Evolutionary conservation across 1,140 invertebrate species (phyloP).

Genomic region (Bombus affinis): DNA sequence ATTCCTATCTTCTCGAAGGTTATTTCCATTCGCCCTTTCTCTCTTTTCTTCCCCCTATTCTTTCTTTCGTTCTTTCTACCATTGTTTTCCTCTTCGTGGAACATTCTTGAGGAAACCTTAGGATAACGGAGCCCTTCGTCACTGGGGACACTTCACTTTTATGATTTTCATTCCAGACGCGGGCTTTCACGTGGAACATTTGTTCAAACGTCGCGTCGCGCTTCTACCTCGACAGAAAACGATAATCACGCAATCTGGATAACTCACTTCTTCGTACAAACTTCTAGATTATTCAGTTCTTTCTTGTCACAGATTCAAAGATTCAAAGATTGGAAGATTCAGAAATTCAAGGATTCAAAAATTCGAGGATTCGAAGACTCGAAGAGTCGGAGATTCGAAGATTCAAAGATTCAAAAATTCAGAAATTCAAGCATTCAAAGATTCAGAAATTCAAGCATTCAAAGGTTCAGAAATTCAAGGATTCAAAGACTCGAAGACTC

Average conservation of each 20-base stretch:
- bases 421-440: fast-evolving
- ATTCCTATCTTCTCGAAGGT: constrained; percentile 3
- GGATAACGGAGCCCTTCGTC: neutral
- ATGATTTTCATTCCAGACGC: constrained; percentile 18
- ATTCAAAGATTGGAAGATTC: too few species aligned
- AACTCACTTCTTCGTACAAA: neutral
- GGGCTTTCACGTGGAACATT: neutral
- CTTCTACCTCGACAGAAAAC: neutral
- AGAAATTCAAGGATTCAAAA: neutral
- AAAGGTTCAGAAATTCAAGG: fast-evolving
- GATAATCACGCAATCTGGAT: neutral
- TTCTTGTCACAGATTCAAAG: too few species aligned
- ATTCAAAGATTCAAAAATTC: too few species aligned
- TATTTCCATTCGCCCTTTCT: neutral
- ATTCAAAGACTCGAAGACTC: too few species aligned
- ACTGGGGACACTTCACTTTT: neutral
- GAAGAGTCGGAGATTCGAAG: fast-evolving
- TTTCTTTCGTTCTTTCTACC: too few species aligned
- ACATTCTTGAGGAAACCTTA: neutral
- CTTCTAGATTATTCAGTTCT: neutral
- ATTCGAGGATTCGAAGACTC: fast-evolving
- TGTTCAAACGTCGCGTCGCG: neutral
- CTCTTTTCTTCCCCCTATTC: neutral
- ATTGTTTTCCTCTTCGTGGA: neutral
- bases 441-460: fast-evolving